A percentile compares a stretch with the other conserved stretches of the same genome.
These are phyloP conservation scores for Mya arenaria DNA, from an alignment of 1,140 invertebrate genomes.

Conservation along the genomic window DNA sequence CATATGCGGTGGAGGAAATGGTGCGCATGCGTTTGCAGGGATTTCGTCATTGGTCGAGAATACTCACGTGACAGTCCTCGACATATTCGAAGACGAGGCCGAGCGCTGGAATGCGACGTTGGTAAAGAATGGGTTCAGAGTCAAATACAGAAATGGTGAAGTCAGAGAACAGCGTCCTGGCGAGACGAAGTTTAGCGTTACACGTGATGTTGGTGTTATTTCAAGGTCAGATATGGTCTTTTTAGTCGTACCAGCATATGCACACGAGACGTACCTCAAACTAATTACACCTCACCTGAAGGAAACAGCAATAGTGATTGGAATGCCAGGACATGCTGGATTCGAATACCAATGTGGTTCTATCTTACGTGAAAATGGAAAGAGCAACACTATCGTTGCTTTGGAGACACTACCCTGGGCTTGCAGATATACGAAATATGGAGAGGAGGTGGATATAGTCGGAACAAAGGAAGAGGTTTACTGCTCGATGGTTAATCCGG, in stretches of 20 bases:
- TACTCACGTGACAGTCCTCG: conserved; percentile 59
- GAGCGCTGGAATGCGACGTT: conserved; percentile 60
- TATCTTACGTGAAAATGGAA: conserved; percentile 37
- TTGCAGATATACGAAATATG: conserved; percentile 66
- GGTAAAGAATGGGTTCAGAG: conserved; percentile 48
- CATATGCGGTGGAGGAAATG: conserved; percentile 69
- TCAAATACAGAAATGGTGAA: conserved; percentile 44
- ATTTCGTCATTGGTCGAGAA: conserved; percentile 57
- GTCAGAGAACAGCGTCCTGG: background rate
- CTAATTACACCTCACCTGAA: conserved; percentile 57
- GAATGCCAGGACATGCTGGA: conserved; percentile 53
- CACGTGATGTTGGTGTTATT: conserved; percentile 53
- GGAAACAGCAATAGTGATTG: background rate
- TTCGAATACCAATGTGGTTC: conserved; percentile 68
- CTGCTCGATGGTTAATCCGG: conserved; percentile 33
- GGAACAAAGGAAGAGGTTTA: conserved; percentile 48
- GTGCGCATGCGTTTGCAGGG: conserved; percentile 66
- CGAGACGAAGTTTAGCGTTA: conserved; percentile 50
- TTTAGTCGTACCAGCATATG: conserved; percentile 62
- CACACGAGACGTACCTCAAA: conserved; percentile 60
- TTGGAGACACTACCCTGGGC: conserved; percentile 69
- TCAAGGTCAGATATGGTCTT: conserved; percentile 56
- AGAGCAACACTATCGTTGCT: conserved; percentile 53
- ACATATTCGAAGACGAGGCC: conserved; percentile 67
- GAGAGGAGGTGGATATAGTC: conserved; percentile 56